Evolutionary conservation across 2,797 vertebrate genomes (phyloP).

Genomic region (Toxotes lorentzi): DNA sequence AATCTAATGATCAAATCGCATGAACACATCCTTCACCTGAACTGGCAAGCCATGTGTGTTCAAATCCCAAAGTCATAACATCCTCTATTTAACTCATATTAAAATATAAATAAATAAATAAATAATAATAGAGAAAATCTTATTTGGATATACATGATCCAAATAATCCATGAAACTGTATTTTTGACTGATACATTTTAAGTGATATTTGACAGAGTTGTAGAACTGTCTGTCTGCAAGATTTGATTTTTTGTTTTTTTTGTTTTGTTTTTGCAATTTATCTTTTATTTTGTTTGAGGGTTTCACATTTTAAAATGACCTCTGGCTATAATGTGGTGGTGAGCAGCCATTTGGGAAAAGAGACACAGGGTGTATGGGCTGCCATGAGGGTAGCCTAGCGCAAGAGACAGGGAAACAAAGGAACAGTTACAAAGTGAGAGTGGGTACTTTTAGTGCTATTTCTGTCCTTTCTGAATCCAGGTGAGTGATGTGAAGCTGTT

Average conservation of each 20-base stretch:
- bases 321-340: constrained; percentile 52
- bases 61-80: background rate
- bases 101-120: too few species aligned
- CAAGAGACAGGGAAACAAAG: constrained; percentile 77
- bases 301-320: constrained; percentile 43
- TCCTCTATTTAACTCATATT: background rate
- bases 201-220: background rate
- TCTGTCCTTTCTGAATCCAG: constrained; percentile 84
- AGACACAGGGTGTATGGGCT: constrained; percentile 48
- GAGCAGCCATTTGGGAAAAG: constrained; percentile 61
- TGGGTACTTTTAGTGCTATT: constrained; percentile 86
- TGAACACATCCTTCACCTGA: background rate
- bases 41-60: background rate
- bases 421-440: constrained; percentile 82
- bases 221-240: background rate
- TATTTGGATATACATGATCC: too few species aligned
- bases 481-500: constrained; percentile 83
- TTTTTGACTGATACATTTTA: background rate
- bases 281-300: background rate
- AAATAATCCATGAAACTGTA: too few species aligned
- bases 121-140: too few species aligned
- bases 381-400: constrained; percentile 66
- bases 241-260: background rate
- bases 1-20: background rate
- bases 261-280: background rate